Percentiles rank a stretch among this genome's conserved stretches.
phyloP scores from a whole-genome alignment of 2,888 invertebrate genomes.

The Conops quadrifasciatus region DNA sequence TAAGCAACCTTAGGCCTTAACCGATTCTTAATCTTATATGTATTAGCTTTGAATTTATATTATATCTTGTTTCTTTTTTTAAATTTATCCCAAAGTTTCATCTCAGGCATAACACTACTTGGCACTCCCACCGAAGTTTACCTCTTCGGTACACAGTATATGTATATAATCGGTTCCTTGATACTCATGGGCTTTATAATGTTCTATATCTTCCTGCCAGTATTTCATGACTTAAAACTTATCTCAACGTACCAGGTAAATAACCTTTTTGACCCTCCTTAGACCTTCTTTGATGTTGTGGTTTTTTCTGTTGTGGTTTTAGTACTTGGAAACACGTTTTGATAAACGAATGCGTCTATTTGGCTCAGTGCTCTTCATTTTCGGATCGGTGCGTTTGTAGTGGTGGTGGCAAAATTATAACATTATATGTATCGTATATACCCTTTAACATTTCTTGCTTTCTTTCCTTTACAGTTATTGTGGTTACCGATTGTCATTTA shows the following conservation, averaged over 20 bases:
- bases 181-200: conserved; percentile 70
- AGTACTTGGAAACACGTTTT: conserved; percentile 75
- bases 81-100: conserved; percentile 68
- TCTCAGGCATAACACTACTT: conserved; percentile 79
- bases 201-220: conserved; percentile 73
- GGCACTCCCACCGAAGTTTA: conserved; percentile 83
- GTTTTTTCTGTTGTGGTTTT: conserved; percentile 30
- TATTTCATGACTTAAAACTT: conserved; percentile 74
- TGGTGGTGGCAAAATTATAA: no score
- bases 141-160: conserved; percentile 78
- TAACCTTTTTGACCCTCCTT: background rate
- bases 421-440: no score
- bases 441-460: background rate
- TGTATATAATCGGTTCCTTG: conserved; percentile 70
- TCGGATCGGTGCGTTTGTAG: conserved; percentile 70
- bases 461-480: conserved; percentile 67
- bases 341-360: conserved; percentile 73
- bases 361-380: conserved; percentile 73
- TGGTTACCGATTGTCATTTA: conserved; percentile 79
- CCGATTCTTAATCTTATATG: background rate
- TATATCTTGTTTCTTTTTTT: conserved; percentile 38
- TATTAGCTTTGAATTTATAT: background rate
- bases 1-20: no score
- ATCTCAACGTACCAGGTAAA: conserved; percentile 80
- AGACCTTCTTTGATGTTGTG: conserved; percentile 8